These are phyloP conservation scores for Tolmerus cingulatus DNA, from an alignment of 2,888 invertebrate species.

Conservation along the genomic window DNA sequence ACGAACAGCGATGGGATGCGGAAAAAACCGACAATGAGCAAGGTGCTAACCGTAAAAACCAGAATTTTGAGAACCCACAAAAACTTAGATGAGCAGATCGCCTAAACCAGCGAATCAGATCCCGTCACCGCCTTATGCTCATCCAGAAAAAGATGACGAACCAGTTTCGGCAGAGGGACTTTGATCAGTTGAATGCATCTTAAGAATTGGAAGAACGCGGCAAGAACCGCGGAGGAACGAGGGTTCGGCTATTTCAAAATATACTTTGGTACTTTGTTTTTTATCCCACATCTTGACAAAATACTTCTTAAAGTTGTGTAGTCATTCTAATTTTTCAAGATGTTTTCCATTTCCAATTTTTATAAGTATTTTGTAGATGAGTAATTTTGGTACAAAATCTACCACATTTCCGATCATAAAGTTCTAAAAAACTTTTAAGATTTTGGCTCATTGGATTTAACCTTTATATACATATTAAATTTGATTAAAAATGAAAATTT, in stretches of 20 bases:
- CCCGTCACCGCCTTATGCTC: not conserved
- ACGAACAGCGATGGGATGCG: not conserved
- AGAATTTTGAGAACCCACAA: not conserved
- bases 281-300: too few species aligned
- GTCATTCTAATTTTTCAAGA: too few species aligned
- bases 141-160: not conserved
- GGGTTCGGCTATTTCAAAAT: not conserved
- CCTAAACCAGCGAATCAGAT: not conserved
- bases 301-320: too few species aligned
- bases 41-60: conserved; percentile 26
- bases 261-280: not conserved
- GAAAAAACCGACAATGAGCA: not conserved
- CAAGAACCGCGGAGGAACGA: not conserved
- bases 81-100: not conserved
- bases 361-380: too few species aligned
- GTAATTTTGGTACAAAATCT: too few species aligned
- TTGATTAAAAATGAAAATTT: too few species aligned
- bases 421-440: too few species aligned
- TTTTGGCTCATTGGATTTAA: too few species aligned
- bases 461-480: too few species aligned
- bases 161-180: conserved; percentile 29
- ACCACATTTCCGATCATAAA: too few species aligned
- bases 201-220: not conserved
- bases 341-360: too few species aligned
- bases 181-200: conserved; percentile 34